Conservation (phyloP, 2,113 vertebrate genomes). For the Spea bombifrons region DNA sequence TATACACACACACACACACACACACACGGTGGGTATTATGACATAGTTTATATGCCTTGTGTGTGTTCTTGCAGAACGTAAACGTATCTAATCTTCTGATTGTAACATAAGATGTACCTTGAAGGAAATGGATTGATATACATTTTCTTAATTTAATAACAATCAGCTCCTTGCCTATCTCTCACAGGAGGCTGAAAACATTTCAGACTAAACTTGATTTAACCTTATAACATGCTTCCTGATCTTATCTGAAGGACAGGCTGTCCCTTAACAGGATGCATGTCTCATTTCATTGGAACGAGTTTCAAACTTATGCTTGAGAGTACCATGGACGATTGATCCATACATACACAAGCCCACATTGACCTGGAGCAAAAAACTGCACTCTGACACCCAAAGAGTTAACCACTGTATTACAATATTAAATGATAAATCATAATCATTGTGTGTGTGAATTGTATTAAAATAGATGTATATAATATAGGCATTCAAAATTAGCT, state of each 20-base stretch:
- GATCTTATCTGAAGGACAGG: conserved; percentile 29
- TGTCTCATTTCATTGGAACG: background rate
- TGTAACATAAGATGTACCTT: conserved; percentile 34
- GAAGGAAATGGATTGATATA: conserved; percentile 29
- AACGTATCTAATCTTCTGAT: conserved; percentile 22
- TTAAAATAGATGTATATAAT: too few relatives aligned
- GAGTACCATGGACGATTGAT: too few relatives aligned
- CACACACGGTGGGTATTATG: too few relatives aligned
- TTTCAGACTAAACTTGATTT: conserved; percentile 41
- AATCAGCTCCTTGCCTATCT: conserved; percentile 22
- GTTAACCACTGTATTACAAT: too few relatives aligned
- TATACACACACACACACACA: too few relatives aligned
- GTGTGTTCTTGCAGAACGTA: background rate
- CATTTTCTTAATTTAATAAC: conserved; percentile 43
- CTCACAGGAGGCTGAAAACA: conserved; percentile 29
- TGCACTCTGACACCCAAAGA: too few relatives aligned
- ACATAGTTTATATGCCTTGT: background rate
- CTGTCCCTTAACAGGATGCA: conserved; percentile 20
- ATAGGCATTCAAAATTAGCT: too few relatives aligned
- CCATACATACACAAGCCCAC: too few relatives aligned
- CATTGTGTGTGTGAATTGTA: too few relatives aligned
- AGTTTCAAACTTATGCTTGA: too few relatives aligned
- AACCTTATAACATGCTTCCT: conserved; percentile 39
- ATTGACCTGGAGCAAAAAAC: too few relatives aligned
- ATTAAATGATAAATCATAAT: too few relatives aligned